phyloP scores from a whole-genome alignment of 2,797 vertebrate species.

The Naso thynnoides region DNA sequence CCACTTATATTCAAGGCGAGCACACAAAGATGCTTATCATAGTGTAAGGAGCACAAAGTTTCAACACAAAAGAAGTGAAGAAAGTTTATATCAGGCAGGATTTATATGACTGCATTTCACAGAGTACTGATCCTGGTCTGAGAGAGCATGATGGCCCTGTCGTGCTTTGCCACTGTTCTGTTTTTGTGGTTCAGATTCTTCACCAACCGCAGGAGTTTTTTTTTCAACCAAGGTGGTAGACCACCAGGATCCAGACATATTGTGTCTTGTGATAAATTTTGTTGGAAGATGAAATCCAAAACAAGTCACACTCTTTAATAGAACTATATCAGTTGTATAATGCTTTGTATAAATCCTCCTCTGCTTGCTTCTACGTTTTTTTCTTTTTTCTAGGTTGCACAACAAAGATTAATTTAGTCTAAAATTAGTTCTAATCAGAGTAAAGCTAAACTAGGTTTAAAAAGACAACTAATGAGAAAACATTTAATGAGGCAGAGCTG shows the following conservation, averaged over 20 bases:
- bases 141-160: slow-evolving; percentile 8
- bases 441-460: too few relatives aligned
- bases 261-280: slow-evolving; percentile 18
- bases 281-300: background rate
- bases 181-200: slow-evolving; percentile 38
- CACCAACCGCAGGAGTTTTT: slow-evolving; percentile 32
- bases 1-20: background rate
- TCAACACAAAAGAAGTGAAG: background rate
- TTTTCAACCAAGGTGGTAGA: slow-evolving; percentile 26
- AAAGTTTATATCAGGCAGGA: background rate
- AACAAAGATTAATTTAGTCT: background rate
- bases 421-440: too few relatives aligned
- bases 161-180: slow-evolving; percentile 12
- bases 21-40: slow-evolving; percentile 2
- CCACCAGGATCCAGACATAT: slow-evolving; percentile 21
- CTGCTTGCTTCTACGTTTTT: background rate
- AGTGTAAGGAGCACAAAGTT: background rate
- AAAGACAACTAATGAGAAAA: too few relatives aligned
- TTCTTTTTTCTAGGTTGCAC: slow-evolving; percentile 16
- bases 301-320: slow-evolving; percentile 7
- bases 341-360: background rate
- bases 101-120: background rate
- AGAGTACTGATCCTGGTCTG: background rate
- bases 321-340: too few relatives aligned
- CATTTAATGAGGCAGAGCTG: too few relatives aligned